These are phyloP conservation scores for Paradoxurus hermaphroditus DNA, from an alignment of 2,113 vertebrate species.

Conservation along the genomic window DNA sequence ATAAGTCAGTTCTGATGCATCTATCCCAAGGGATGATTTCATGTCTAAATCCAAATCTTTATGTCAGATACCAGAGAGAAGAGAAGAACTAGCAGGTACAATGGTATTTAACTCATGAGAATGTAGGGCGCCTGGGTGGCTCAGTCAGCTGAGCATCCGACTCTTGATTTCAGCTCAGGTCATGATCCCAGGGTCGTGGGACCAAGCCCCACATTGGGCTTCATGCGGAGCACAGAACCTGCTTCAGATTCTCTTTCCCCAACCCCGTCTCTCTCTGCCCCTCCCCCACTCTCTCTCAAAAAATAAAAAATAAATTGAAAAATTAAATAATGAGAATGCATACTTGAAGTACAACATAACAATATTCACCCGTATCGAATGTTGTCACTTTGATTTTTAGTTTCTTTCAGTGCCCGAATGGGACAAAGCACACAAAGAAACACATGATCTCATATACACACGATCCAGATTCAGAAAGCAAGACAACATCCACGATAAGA, in stretches of 20 bases:
- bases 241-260: too few relatives aligned
- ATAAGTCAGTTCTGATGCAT: neutral
- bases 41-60: conserved; percentile 23
- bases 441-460: neutral
- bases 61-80: neutral
- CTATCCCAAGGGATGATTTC: conserved; percentile 38
- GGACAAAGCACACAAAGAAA: neutral
- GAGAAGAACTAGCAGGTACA: neutral
- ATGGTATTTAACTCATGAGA: neutral
- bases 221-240: too few relatives aligned
- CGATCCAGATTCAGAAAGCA: neutral
- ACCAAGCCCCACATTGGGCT: too few relatives aligned
- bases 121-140: neutral
- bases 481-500: neutral
- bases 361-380: neutral
- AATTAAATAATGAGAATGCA: conserved; percentile 4
- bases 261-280: too few relatives aligned
- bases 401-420: neutral
- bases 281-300: too few relatives aligned
- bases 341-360: neutral
- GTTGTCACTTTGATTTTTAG: neutral
- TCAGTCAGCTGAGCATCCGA: too few relatives aligned
- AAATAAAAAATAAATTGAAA: too few relatives aligned
- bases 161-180: too few relatives aligned
- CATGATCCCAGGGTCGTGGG: too few relatives aligned